Evolutionary conservation across 2,888 invertebrate species (phyloP).

Genomic region (Ophion ellenae): DNA sequence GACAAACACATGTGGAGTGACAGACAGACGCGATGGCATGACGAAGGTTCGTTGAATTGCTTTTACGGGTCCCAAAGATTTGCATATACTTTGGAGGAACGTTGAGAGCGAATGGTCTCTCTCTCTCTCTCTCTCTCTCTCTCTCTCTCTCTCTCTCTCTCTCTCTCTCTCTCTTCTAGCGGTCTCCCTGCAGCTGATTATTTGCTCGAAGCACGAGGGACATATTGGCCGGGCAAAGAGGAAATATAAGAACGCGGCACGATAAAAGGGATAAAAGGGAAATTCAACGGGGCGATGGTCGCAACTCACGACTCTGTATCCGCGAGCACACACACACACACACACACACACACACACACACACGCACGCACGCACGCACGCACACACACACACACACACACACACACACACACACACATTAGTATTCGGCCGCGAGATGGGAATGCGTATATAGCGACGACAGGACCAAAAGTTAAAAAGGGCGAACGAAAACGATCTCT

Average conservation of each 20-base stretch:
- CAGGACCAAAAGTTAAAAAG: conserved; percentile 79
- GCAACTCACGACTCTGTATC: conserved; percentile 4
- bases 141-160: not conserved
- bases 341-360: conserved; percentile 73
- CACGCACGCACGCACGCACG: no score
- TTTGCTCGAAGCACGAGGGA: conserved; percentile 72
- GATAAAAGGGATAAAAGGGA: conserved; percentile 30
- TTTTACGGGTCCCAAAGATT: conserved; percentile 61
- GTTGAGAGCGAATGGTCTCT: conserved; percentile 33
- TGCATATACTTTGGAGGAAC: conserved; percentile 59
- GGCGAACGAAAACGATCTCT: conserved; percentile 76
- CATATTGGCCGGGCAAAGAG: conserved; percentile 62
- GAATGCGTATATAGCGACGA: conserved; percentile 26
- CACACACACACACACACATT: conserved; percentile 76
- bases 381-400: conserved; percentile 65
- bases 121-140: conserved; percentile 4
- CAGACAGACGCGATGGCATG: conserved; percentile 42
- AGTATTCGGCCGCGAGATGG: conserved; percentile 76
- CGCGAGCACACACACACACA: conserved; percentile 64
- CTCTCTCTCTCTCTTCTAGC: no score
- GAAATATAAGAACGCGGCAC: conserved; percentile 47
- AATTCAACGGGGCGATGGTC: conserved; percentile 46
- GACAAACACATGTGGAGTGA: conserved; percentile 58
- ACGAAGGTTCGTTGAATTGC: conserved; percentile 57
- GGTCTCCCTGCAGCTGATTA: conserved; percentile 78